These are phyloP conservation scores for Blera fallax DNA, from an alignment of 2,888 invertebrate species.

Conservation along the genomic window DNA sequence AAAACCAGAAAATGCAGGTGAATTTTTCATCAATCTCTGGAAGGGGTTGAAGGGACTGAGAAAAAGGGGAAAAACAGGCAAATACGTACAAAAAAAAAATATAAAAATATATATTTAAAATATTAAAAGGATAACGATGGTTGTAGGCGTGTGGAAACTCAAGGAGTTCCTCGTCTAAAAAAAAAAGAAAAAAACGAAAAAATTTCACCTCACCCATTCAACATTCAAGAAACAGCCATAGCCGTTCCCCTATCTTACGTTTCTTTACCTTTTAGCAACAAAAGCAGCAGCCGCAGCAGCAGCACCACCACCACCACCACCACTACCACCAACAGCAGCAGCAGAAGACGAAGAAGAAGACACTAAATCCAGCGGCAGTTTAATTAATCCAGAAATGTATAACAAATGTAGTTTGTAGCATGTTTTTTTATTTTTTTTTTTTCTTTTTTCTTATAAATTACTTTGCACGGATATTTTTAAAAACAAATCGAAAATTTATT, in stretches of 20 bases:
- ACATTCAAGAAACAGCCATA: neutral
- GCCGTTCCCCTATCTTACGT: neutral
- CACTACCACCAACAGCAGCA: too few relatives aligned
- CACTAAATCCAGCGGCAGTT: neutral
- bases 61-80: too few relatives aligned
- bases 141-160: neutral
- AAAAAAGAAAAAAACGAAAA: neutral
- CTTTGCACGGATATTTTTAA: neutral
- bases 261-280: constrained; percentile 29
- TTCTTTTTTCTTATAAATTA: neutral
- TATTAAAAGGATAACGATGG: neutral
- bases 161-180: neutral
- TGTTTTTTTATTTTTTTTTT: neutral
- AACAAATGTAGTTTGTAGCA: neutral
- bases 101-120: too few relatives aligned
- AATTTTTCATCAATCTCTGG: too few relatives aligned
- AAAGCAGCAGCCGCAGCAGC: constrained; percentile 16
- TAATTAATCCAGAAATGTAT: neutral
- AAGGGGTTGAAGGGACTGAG: neutral
- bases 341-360: neutral
- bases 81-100: too few relatives aligned
- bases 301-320: neutral
- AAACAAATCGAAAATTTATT: neutral
- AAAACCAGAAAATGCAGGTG: neutral
- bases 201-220: neutral